These are phyloP conservation scores for Zootermopsis nevadensis DNA, from an alignment of 2,888 invertebrate species.

Conservation along the genomic window DNA sequence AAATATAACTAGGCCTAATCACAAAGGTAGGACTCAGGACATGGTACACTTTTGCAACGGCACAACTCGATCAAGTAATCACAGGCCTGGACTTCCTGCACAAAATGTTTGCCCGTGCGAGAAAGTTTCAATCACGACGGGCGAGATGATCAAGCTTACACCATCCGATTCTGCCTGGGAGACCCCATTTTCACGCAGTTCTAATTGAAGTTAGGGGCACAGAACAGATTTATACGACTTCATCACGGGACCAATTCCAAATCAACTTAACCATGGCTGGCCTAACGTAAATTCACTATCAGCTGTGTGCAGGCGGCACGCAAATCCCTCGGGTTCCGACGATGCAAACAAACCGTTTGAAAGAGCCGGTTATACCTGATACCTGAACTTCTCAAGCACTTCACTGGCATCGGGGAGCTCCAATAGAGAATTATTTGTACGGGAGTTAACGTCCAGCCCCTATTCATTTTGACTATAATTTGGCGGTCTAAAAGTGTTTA, in stretches of 20 bases:
- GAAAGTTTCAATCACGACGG: background rate
- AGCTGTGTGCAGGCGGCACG: background rate
- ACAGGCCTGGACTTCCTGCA: background rate
- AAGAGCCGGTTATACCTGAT: background rate
- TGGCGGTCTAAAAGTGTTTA: no score
- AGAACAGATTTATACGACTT: slow-evolving; percentile 29
- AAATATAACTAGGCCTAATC: no score
- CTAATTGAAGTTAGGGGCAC: slow-evolving; percentile 32
- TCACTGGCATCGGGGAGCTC: background rate
- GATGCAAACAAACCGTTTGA: background rate
- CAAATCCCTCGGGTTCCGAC: background rate
- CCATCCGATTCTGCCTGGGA: background rate
- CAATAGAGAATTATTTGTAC: background rate
- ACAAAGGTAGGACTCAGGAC: background rate
- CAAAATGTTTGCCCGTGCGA: background rate
- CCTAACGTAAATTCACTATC: background rate
- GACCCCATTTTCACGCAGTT: background rate
- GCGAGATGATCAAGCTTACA: slow-evolving; percentile 16
- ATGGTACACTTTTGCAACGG: background rate
- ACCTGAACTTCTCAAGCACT: background rate
- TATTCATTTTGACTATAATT: no score
- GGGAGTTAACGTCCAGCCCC: background rate
- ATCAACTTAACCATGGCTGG: slow-evolving; percentile 12
- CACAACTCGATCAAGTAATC: background rate
- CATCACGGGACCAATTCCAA: slow-evolving; percentile 20